These are phyloP conservation scores for Halcyon malimbica DNA, from an alignment of 2,113 vertebrate genomes.

Conservation along the genomic window DNA sequence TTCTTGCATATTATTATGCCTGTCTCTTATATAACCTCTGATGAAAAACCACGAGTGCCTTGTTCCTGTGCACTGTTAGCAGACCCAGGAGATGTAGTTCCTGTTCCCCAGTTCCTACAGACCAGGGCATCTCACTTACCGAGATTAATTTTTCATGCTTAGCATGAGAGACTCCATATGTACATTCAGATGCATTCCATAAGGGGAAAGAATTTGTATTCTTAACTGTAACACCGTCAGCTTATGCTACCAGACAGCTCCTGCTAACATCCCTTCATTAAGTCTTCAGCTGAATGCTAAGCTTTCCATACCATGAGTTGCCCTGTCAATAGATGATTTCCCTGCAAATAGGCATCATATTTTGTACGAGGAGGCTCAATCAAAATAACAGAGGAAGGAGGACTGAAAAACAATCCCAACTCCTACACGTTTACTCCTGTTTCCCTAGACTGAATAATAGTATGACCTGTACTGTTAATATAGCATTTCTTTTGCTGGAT, in stretches of 20 bases:
- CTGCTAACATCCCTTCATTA: conserved; percentile 20
- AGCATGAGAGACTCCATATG: neutral
- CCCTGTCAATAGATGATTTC: neutral
- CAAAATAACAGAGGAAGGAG: neutral
- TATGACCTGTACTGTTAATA: no score
- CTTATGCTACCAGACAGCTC: conserved; percentile 8
- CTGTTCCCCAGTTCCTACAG: neutral
- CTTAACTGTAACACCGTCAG: neutral
- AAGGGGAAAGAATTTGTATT: neutral
- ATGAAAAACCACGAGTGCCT: neutral
- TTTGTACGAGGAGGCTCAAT: neutral
- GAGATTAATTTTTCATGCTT: neutral
- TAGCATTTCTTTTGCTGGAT: neutral
- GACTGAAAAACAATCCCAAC: neutral
- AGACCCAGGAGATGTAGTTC: neutral
- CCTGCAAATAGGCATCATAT: neutral
- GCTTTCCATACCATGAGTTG: neutral
- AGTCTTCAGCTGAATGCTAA: neutral
- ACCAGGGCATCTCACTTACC: neutral
- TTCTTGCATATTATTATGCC: neutral
- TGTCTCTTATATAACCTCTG: neutral
- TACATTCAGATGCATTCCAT: neutral
- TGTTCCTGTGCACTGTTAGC: neutral
- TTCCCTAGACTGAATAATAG: neutral
- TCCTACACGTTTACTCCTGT: neutral